These are phyloP conservation scores for Drosophila setosimentum DNA, from an alignment of 2,888 invertebrate species.

Conservation along the genomic window DNA sequence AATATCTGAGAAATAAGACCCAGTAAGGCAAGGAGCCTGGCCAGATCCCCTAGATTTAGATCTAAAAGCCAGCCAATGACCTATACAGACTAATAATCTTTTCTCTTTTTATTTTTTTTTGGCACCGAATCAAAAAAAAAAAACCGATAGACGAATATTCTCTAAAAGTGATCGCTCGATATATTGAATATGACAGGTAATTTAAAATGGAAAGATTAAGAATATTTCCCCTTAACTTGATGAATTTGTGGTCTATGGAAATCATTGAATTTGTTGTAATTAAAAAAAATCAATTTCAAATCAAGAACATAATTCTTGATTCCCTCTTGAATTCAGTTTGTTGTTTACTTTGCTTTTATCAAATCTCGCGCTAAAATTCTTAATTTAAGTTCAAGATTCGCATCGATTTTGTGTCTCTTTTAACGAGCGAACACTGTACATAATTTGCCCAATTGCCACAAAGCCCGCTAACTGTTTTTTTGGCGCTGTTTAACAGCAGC, in stretches of 20 bases:
- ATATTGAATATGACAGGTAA: not conserved
- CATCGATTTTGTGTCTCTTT: not conserved
- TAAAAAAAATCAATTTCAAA: not conserved
- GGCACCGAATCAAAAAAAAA: constrained; percentile 76
- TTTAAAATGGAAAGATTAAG: not conserved
- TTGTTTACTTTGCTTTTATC: not conserved
- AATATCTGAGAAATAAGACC: not conserved
- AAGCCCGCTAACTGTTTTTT: constrained; percentile 58
- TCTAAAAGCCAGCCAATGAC: constrained; percentile 50
- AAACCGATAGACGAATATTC: constrained; percentile 34
- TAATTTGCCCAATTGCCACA: constrained; percentile 50
- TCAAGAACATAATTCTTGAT: not conserved
- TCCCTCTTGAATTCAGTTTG: not conserved
- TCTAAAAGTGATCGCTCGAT: constrained; percentile 2
- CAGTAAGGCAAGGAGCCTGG: constrained; percentile 19
- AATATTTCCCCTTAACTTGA: not conserved
- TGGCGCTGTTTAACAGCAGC: constrained; percentile 39
- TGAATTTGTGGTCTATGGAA: not conserved
- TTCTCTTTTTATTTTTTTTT: constrained; percentile 44
- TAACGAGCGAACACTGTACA: constrained; percentile 15
- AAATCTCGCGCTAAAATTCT: constrained; percentile 3
- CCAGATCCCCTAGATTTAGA: constrained; percentile 25
- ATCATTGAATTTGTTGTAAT: not conserved
- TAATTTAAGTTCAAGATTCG: constrained; percentile 3
- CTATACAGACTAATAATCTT: constrained; percentile 48